Evolutionary conservation across 1,140 invertebrate species (phyloP), one percentile per base, ranked within the genome.

Genomic region (Reticulitermes speratus): DNA sequence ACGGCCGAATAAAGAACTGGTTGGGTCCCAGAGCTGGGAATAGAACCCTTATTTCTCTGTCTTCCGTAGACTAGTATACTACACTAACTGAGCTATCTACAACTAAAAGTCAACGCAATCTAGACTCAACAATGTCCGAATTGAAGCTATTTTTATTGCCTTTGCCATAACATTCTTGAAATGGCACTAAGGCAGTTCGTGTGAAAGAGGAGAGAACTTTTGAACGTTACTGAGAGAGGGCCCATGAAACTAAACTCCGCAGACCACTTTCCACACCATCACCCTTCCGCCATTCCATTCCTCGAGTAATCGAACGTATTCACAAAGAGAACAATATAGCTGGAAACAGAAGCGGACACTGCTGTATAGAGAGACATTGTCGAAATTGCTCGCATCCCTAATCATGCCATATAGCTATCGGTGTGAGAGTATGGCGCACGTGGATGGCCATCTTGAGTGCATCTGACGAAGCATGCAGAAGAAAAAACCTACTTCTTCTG

Each of bases 231-330:
- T 75, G 65, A 30, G 25, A 75, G 3, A 30, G n/a, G 59, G 25
- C n/a, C 25, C 65, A 30, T 30, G 65, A 75, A 75, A 75, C n/a
- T 30, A 30, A 75, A 75, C 65, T 75, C n/a, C 25, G 16, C 65
- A 75, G n/a, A 75, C n/a, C 65, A 25, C 25, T 75, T 75, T 75
- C 65, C 65, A 75, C 65, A 75, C 65, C 65, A 75, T 75, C 65
- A 30, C n/a, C 65, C 65, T 75, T 75, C 25, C 25, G 25, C 65
- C 65, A 75, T 75, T 75, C n/a, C 65, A 75, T 55, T 55, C 52
- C 19, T 75, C 65, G n/a, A 75, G 25, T 30, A 21, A 55, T 55
- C 52, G 52, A 55, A 55, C 52, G 19, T 21, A 55, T 55, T 55
- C 52, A 55, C 52, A 16, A 11, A 65, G 59, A 65, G 59, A 19